phyloP scores from a whole-genome alignment of 2,113 vertebrate species.

The Mugil cephalus region DNA sequence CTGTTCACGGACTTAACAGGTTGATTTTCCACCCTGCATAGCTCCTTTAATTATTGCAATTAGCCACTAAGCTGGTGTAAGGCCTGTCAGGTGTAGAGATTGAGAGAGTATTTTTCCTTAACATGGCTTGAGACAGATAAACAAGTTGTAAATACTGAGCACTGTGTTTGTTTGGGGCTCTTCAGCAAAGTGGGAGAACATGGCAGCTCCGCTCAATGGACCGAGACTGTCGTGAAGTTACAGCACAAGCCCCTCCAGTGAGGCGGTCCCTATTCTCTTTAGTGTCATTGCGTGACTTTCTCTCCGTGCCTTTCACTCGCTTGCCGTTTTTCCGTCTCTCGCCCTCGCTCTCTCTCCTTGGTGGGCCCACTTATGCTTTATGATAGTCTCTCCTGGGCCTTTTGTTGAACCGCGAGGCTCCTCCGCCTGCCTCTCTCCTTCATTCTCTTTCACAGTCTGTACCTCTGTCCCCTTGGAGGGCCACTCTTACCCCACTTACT shows the following conservation, averaged over 20 bases:
- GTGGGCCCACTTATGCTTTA: constrained; percentile 44
- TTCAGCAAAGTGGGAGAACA: constrained; percentile 9
- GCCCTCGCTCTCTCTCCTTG: constrained; percentile 11
- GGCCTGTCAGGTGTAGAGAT: neutral
- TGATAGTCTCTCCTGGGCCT: constrained; percentile 56
- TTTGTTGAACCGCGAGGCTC: constrained; percentile 36
- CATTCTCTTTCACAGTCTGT: constrained; percentile 44
- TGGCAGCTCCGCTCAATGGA: constrained; percentile 26
- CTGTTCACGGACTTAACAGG: constrained; percentile 1
- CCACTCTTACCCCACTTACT: constrained; percentile 66
- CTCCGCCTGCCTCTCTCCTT: constrained; percentile 36
- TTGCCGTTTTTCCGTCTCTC: constrained; percentile 9
- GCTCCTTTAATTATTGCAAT: constrained; percentile 8
- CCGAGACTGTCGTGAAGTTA: constrained; percentile 25
- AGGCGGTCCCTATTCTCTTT: constrained; percentile 56
- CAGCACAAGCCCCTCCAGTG: constrained; percentile 25
- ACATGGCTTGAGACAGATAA: constrained; percentile 10
- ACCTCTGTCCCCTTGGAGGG: constrained; percentile 50
- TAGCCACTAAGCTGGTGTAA: constrained; percentile 17
- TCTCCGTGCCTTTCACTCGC: constrained; percentile 16
- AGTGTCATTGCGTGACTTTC: constrained; percentile 39
- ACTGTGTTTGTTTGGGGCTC: neutral
- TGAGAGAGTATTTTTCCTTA: constrained; percentile 13
- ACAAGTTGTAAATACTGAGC: constrained; percentile 29
- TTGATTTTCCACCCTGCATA: neutral